Evolutionary conservation across 1,140 invertebrate genomes (phyloP), one percentile per base, ranked within the genome.

Genomic region (Drosophila lini): DNA sequence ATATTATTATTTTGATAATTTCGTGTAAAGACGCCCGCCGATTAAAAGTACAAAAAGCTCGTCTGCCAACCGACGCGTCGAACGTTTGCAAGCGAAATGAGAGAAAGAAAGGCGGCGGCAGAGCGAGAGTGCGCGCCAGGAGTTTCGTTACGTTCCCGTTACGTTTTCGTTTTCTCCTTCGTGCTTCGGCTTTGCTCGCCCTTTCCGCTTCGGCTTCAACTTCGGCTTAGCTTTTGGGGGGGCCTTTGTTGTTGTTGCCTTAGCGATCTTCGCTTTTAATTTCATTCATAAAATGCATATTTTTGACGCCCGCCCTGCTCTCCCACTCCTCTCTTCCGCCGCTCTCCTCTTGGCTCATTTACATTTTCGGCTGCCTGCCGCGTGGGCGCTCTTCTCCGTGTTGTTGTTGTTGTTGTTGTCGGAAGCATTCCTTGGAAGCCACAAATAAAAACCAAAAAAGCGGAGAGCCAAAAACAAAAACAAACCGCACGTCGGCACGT

Each of bases 61-160:
- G 58, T 62, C 56, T 77, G 68, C 84, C 71, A 88, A 88, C 83
- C 83, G 84, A 88, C 84, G 84, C 80, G 83, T 88, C 73, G 52
- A 88, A 81, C 71, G 83, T 83, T 65, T 88, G 83, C 84, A 83
- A 88, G 80, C 58, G 71, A 88, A 88, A 89, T 88, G 82, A 81
- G 67, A 70, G 64, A 42, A 32, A 31, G 16, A 42, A 38, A 22
- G 34, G 52, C 52, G 52, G 32, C 52, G 19, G 50, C 52, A 57
- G 60, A 63, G 31, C 31, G n/a, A 36, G 55, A 36, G 15, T 19
- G 67, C 41, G 28, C 28, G 13, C 7, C 67, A 57, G 67, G 68
- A 70, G 65, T 47, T 70, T 42, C 34, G 34, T 53, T 52, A 34
- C 47, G 57, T 38, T 62, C n/a, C 45, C 38, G 34, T 65, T 60